Evolutionary conservation across 2,797 vertebrate species (phyloP).

Genomic region (Eurystomus glaucurus): DNA sequence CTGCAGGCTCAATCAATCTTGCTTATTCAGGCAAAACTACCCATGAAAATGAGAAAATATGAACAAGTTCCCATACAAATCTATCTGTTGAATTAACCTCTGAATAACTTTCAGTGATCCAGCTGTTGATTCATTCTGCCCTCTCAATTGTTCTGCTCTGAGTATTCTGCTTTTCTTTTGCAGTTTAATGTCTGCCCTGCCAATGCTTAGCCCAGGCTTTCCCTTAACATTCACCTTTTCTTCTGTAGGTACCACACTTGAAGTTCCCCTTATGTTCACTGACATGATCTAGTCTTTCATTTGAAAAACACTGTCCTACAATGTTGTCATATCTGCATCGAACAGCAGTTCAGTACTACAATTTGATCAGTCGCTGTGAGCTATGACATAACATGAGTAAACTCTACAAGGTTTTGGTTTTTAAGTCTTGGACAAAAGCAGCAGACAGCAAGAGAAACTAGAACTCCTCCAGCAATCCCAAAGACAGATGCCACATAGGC

Average conservation of each 20-base stretch:
- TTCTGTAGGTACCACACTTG: neutral
- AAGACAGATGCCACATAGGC: accelerated
- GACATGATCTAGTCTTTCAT: neutral
- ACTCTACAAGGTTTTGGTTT: neutral
- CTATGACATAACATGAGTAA: neutral
- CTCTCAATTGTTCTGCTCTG: neutral
- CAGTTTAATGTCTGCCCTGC: neutral
- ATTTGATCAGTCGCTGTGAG: neutral
- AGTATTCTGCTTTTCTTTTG: neutral
- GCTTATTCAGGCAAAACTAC: conserved; percentile 13
- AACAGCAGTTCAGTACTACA: neutral
- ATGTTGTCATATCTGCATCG: neutral
- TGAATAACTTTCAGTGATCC: neutral
- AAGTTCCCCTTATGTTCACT: neutral
- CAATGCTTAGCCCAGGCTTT: neutral
- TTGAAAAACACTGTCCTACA: neutral
- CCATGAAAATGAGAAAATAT: neutral
- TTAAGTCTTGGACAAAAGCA: neutral
- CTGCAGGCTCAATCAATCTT: neutral
- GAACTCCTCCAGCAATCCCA: neutral
- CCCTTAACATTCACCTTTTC: neutral
- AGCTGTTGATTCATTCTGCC: neutral
- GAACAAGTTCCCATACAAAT: neutral
- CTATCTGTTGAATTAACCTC: neutral
- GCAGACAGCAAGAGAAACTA: neutral